Evolutionary conservation across 2,888 invertebrate genomes (phyloP).

Genomic region (Steromphala cineraria): DNA sequence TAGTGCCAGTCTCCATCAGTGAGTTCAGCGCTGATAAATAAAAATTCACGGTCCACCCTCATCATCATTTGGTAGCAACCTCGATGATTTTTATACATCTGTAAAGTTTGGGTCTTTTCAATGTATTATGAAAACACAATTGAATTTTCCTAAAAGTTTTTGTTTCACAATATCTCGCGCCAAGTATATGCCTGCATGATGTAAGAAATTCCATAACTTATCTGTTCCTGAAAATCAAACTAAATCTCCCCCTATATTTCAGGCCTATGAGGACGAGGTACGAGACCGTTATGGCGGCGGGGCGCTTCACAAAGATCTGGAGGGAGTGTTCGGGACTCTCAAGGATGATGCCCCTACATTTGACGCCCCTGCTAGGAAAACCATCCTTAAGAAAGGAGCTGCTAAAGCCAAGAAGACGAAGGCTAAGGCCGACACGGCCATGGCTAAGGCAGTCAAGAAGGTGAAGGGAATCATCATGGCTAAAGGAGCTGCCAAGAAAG

Average conservation of each 20-base stretch:
- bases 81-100: no score
- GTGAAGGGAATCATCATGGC: background rate
- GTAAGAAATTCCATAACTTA: no score
- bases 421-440: background rate
- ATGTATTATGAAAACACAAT: no score
- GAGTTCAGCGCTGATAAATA: no score
- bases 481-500: background rate
- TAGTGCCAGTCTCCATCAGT: no score
- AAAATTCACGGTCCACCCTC: no score
- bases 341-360: background rate
- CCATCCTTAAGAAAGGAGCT: background rate
- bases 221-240: no score
- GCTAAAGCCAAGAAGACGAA: background rate
- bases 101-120: no score
- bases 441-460: background rate
- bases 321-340: constrained; percentile 57
- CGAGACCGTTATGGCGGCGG: constrained; percentile 34
- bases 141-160: no score
- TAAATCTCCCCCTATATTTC: background rate
- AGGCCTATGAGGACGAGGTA: constrained; percentile 44
- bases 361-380: background rate
- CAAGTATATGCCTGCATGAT: no score
- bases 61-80: no score
- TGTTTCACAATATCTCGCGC: no score
- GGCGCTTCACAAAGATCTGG: constrained; percentile 48